These are phyloP conservation scores for Amazona guildingii DNA, from an alignment of 2,113 vertebrate genomes.

Conservation along the genomic window DNA sequence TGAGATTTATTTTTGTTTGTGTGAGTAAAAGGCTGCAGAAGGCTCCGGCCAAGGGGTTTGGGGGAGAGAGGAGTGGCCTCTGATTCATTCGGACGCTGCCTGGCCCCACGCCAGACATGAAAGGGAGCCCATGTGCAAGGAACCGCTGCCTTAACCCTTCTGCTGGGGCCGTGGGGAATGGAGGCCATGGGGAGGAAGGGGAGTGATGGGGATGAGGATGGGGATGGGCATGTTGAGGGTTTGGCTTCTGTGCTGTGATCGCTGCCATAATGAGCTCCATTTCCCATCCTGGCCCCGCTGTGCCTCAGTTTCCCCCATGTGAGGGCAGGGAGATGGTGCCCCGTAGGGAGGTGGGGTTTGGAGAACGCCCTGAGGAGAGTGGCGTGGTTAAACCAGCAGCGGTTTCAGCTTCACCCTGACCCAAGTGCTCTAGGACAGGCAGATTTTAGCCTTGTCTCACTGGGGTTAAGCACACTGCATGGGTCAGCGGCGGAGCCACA, in stretches of 20 bases:
- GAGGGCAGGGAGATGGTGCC: not conserved
- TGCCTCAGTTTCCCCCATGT: slow-evolving; percentile 18
- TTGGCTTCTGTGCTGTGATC: fast-evolving
- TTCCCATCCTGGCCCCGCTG: fast-evolving
- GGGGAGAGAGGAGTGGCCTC: slow-evolving; percentile 64
- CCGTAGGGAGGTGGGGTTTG: not conserved
- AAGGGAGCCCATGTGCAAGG: slow-evolving; percentile 66
- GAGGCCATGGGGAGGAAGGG: not conserved
- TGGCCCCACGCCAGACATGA: slow-evolving; percentile 64
- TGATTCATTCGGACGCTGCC: slow-evolving; percentile 71
- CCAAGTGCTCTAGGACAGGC: fast-evolving
- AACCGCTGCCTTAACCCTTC: slow-evolving; percentile 58
- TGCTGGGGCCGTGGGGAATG: not conserved
- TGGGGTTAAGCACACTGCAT: not conserved
- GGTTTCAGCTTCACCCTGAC: not conserved
- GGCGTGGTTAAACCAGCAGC: fast-evolving
- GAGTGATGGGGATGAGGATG: not conserved
- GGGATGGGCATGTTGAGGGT: fast-evolving
- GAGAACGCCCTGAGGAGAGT: not conserved
- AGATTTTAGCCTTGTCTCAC: not conserved
- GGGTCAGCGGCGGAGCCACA: not conserved
- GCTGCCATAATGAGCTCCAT: not conserved
- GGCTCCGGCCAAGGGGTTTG: slow-evolving; percentile 70
- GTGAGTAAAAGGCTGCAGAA: slow-evolving; percentile 80
- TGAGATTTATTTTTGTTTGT: slow-evolving; percentile 83